These are phyloP conservation scores for Camponotus floridanus DNA, from an alignment of 1,140 invertebrate genomes.

Conservation along the genomic window DNA sequence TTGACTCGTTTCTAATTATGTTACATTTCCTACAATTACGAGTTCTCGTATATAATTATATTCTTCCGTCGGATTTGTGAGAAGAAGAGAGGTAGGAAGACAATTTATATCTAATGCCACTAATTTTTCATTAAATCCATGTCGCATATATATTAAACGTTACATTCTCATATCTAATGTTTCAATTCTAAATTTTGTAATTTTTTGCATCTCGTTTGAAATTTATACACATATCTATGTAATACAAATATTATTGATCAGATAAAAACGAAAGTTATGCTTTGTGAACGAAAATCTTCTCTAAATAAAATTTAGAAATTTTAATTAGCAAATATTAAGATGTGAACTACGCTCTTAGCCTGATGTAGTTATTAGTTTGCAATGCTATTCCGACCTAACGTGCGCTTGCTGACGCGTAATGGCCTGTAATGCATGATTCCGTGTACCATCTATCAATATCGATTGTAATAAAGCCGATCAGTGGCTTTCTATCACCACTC, in stretches of 20 bases:
- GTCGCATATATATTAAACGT: background rate
- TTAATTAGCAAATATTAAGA: background rate
- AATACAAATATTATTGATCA: background rate
- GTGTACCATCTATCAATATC: background rate
- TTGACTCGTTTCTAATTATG: slow-evolving; percentile 57
- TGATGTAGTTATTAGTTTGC: slow-evolving; percentile 42
- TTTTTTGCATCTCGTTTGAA: background rate
- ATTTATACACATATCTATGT: background rate
- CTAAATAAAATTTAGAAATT: too few relatives aligned
- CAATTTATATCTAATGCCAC: background rate
- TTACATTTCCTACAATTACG: slow-evolving; percentile 59
- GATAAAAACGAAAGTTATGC: background rate
- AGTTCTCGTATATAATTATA: slow-evolving; percentile 49
- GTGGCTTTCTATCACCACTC: slow-evolving; percentile 55
- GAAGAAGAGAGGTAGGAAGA: background rate
- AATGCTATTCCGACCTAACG: slow-evolving; percentile 30
- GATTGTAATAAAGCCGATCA: slow-evolving; percentile 26
- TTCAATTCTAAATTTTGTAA: background rate
- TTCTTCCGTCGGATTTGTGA: slow-evolving; percentile 1
- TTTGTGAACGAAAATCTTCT: too few relatives aligned
- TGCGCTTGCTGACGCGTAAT: slow-evolving; percentile 42
- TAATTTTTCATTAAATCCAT: background rate
- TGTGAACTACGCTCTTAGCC: background rate
- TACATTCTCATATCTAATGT: background rate
- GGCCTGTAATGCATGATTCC: slow-evolving; percentile 56